A percentile compares a stretch with the other conserved stretches of the same genome.
Conservation (phyloP, 64 coral and sea anemone species). For the Pachyseris speciosa region DNA sequence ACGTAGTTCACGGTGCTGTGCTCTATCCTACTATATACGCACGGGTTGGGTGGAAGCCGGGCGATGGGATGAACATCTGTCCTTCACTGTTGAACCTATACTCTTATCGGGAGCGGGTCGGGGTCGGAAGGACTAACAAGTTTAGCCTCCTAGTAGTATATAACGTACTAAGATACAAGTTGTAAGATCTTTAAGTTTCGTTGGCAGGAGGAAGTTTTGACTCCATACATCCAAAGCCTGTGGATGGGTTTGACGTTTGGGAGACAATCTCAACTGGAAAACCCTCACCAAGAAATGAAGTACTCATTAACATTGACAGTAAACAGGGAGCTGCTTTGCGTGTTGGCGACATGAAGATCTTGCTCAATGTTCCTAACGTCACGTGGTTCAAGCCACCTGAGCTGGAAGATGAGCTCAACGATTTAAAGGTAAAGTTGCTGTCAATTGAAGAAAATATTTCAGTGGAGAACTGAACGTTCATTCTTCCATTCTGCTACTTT, state of each 20-base stretch:
- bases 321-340: slow-evolving; percentile 59
- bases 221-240: background rate
- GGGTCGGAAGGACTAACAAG: no score
- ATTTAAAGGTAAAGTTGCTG: background rate
- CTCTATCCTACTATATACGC: no score
- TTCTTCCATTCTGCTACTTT: background rate
- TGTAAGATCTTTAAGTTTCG: background rate
- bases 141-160: no score
- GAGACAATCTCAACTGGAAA: slow-evolving; percentile 45
- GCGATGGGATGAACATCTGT: no score
- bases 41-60: no score
- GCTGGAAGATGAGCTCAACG: background rate
- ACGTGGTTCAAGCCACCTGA: slow-evolving; percentile 84
- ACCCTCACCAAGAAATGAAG: slow-evolving; percentile 37
- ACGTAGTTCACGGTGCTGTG: no score
- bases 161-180: no score
- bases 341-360: slow-evolving; percentile 66
- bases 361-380: slow-evolving; percentile 66
- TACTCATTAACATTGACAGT: slow-evolving; percentile 22
- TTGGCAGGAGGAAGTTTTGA: background rate
- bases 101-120: no score
- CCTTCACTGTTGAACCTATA: no score
- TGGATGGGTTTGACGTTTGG: slow-evolving; percentile 55
- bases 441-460: background rate
- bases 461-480: background rate